A percentile compares a stretch with the other conserved stretches of the same genome.
These are phyloP conservation scores for Hemaris fuciformis DNA, from an alignment of 2,888 invertebrate genomes.

Conservation along the genomic window DNA sequence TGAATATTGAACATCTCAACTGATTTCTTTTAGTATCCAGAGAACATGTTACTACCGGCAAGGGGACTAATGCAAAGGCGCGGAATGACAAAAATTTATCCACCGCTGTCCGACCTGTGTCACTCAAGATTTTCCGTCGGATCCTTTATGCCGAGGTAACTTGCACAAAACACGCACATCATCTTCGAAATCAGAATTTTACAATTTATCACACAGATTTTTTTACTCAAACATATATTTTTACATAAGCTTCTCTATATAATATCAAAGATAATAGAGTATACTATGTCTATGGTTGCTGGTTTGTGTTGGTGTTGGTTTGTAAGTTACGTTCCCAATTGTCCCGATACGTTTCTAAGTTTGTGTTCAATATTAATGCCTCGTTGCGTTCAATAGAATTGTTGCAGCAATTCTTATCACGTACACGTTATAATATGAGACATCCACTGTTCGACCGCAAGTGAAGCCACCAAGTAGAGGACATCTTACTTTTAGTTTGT, in stretches of 20 bases:
- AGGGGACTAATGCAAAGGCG: constrained; percentile 46
- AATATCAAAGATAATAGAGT: neutral
- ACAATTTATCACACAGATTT: constrained; percentile 35
- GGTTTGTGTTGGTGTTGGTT: neutral
- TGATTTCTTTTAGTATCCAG: constrained; percentile 9
- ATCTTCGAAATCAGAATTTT: constrained; percentile 36
- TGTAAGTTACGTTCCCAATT: neutral
- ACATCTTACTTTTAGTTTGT: neutral
- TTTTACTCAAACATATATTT: constrained; percentile 20
- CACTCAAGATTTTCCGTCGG: constrained; percentile 53
- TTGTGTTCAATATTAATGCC: neutral
- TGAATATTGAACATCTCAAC: neutral
- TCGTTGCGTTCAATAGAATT: constrained; percentile 7
- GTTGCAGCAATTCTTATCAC: constrained; percentile 53
- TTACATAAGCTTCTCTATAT: neutral
- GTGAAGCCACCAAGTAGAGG: constrained; percentile 44
- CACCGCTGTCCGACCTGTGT: constrained; percentile 60
- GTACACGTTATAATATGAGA: constrained; percentile 64
- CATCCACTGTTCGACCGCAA: constrained; percentile 54
- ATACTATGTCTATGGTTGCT: neutral
- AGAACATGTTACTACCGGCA: constrained; percentile 20
- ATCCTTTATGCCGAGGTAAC: constrained; percentile 49
- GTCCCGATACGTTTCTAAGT: neutral
- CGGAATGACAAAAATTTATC: constrained; percentile 61
- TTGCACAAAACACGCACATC: constrained; percentile 53